Base-by-base conservation (phyloP, 92 coral and sea anemone species). In the Epizoanthus ramosus region DNA sequence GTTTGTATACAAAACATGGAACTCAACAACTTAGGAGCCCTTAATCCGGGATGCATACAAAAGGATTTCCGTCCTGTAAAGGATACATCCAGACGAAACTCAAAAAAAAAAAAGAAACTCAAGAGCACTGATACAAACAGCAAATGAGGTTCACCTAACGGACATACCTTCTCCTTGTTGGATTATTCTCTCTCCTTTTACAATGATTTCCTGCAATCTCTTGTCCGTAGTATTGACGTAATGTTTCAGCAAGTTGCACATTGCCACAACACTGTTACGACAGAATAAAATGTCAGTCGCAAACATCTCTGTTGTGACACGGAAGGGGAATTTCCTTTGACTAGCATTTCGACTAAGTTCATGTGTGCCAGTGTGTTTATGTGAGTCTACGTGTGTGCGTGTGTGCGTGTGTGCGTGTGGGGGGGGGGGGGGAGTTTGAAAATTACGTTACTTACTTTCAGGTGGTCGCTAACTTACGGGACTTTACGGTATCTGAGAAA, bases 161-260 rank as follows among this genome's bases (percentile, higher is more conserved):
- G 37, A 25, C 39, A 22, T 90, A 96, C 99, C 99, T 92, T 94
- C 95, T 64, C 90, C 96, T 68, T 90, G 92, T 6, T 79, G 86
- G 65, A 86, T 87, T 72, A 85, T 63, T 73, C 99, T 86, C 53
- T 96, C 99, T 83, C 99, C 99, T 83, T 89, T 92, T 5, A 96
- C 98, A 1, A 96, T 88, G 66, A 96, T 85, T 65, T 89, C 86
- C 41, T 87, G 94, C 1, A 96, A 92, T 85, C 98, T 96, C 75
- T 94, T 94, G 71, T 96, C 99, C 61, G 95, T 95, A 54, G 94
- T 94, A 80, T 92, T 90, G 9, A 96, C 90, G 69, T 93, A 94
- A 72, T 90, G 92, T 80, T 96, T 91, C 50, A 96, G 94, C 35
- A 96, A 83, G 73, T 90, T 96, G 53, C 99, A 94, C 81, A 96